Evolutionary conservation across 2,797 vertebrate genomes (phyloP).

Genomic region (Gymnocypris eckloni): DNA sequence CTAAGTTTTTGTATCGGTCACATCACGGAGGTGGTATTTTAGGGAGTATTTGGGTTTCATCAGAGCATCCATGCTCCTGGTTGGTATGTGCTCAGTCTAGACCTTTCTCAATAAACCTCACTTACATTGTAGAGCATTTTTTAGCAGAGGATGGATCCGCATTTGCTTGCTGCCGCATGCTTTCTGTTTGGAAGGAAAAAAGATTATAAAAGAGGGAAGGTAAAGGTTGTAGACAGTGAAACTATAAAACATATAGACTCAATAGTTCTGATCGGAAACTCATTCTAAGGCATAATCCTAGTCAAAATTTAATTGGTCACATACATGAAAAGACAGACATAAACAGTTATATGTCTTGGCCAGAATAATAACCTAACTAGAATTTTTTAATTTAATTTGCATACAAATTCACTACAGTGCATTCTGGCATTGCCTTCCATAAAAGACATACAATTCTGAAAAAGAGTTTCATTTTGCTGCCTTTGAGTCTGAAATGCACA

Average conservation of each 20-base stretch:
- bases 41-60: neutral
- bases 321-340: neutral
- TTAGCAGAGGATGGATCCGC: conserved; percentile 76
- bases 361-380: neutral
- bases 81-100: neutral
- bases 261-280: neutral
- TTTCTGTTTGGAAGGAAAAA: conserved; percentile 78
- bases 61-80: neutral
- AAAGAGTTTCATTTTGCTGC: neutral
- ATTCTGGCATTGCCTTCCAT: neutral
- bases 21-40: neutral
- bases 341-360: too few relatives aligned
- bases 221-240: neutral
- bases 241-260: neutral
- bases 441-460: neutral
- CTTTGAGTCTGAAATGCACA: neutral
- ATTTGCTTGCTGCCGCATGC: conserved; percentile 85
- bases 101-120: neutral
- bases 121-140: conserved; percentile 85
- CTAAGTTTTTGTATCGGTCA: neutral
- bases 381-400: neutral
- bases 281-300: too few relatives aligned
- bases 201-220: neutral
- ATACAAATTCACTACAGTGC: neutral
- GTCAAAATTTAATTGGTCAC: neutral